phyloP scores from a whole-genome alignment of 2,113 vertebrate species.

The Rhombomys opimus region DNA sequence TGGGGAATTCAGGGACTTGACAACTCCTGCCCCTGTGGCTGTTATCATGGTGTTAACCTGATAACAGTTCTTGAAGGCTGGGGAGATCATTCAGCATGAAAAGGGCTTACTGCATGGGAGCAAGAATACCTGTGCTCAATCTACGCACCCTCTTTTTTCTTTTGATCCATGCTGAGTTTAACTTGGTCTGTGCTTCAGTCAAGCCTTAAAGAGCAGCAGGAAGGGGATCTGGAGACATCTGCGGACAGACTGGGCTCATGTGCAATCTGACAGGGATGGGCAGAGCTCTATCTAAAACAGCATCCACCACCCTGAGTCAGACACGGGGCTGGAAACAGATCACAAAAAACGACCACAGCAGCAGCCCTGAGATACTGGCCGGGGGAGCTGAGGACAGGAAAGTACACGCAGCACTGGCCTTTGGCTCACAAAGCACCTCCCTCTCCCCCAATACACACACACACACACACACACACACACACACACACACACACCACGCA shows the following conservation, averaged over 20 bases:
- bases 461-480: neutral
- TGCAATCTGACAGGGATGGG: neutral
- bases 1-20: no score
- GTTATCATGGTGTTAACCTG: no score
- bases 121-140: no score
- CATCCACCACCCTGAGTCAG: slow-evolving; percentile 27
- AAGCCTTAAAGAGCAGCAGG: neutral
- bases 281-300: neutral
- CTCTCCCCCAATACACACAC: neutral
- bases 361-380: accelerated
- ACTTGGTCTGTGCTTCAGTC: slow-evolving; percentile 6
- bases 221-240: slow-evolving; percentile 37
- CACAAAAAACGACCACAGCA: neutral
- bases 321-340: neutral
- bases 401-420: neutral
- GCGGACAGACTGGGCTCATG: neutral
- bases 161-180: neutral
- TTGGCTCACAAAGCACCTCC: neutral
- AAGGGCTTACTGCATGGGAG: no score
- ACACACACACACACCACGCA: neutral
- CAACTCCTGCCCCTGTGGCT: no score
- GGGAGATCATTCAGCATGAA: no score
- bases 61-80: no score
- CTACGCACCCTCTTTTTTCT: neutral
- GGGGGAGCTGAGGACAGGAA: neutral